These are phyloP conservation scores for Tychaedon coryphoeus DNA, from an alignment of 2,113 vertebrate species.

Conservation along the genomic window DNA sequence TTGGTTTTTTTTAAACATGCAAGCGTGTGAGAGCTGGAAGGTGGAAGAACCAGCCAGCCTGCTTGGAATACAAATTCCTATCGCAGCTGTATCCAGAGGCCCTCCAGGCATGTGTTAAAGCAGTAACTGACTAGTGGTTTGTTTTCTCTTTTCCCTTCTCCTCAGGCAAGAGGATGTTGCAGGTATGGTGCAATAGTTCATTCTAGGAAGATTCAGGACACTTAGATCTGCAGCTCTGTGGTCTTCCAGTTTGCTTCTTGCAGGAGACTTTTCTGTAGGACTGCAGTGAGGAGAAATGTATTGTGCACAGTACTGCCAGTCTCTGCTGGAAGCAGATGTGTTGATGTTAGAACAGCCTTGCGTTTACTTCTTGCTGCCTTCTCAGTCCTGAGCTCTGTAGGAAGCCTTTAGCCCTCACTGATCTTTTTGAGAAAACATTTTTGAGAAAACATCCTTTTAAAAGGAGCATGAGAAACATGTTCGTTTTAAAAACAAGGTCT, in stretches of 20 bases:
- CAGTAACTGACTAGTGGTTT: not conserved
- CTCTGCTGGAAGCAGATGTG: not conserved
- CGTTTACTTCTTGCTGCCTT: not conserved
- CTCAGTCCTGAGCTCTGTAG: not conserved
- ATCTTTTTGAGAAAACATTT: not conserved
- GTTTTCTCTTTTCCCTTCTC: conserved; percentile 1
- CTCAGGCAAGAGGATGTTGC: not conserved
- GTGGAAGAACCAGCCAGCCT: not conserved
- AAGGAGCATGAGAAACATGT: not conserved
- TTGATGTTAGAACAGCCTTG: not conserved
- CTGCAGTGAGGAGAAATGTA: not conserved
- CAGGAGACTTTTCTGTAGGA: not conserved
- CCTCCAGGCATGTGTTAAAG: not conserved
- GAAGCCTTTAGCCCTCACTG: not conserved
- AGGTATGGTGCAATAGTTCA: not conserved
- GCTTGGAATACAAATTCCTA: not conserved
- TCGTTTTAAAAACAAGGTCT: not conserved
- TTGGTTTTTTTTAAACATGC: not conserved
- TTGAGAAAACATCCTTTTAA: no score
- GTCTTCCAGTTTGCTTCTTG: not conserved
- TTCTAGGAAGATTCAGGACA: not conserved
- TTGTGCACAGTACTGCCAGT: not conserved
- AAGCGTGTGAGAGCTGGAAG: not conserved
- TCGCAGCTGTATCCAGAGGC: not conserved
- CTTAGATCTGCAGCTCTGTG: not conserved